Evolutionary conservation across 2,113 vertebrate genomes (phyloP), one percentile per base, ranked within the genome.

Genomic region (Fulmarus glacialis): DNA sequence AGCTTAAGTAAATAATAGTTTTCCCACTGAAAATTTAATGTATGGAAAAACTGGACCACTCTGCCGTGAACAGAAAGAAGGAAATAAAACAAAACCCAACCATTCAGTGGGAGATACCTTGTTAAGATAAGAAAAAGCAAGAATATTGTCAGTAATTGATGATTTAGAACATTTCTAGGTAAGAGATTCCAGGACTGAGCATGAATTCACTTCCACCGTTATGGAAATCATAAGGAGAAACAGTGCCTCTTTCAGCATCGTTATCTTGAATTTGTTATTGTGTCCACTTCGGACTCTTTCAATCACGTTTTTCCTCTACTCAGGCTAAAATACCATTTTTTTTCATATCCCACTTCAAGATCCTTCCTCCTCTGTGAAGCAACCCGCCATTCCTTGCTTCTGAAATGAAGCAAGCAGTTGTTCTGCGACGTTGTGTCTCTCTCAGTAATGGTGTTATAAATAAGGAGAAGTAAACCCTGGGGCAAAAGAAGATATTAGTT

Each of bases 401-500:
- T 15, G 16, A 95, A 96, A 91, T 5, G 24, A 82, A 95, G 72
- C 26, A 56, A 84, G 73, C 60, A 63, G 80, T 71, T 95, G 90
- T 83, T 72, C 63, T 63, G 67, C 55, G 47, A 18, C 79, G 53
- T 22, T 16, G 0, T 45, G 24, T 56, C 38, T 74, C 82, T 92
- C 52, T 48, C 2, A 0, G 17, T 74, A 85, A 95, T 50, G 27
- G 36, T 42, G 82, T 70, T 80, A 77, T 89, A 93, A 96, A 91
- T 87, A 97, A 95, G 48, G 22, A 96, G 42, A 92, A 89, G 89
- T 70, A 86, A 42, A 56, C 55, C 56, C 79, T 43, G 38, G 60
- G 56, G 87, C 87, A 94, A 56, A 83, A 81, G 32, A 68, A 85
- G 60, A 17, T 75, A 34, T 84, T 94, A 80, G 75, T 45, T 72